These are phyloP conservation scores for Diadegma fenestrale DNA, from an alignment of 2,888 invertebrate genomes.

Conservation along the genomic window DNA sequence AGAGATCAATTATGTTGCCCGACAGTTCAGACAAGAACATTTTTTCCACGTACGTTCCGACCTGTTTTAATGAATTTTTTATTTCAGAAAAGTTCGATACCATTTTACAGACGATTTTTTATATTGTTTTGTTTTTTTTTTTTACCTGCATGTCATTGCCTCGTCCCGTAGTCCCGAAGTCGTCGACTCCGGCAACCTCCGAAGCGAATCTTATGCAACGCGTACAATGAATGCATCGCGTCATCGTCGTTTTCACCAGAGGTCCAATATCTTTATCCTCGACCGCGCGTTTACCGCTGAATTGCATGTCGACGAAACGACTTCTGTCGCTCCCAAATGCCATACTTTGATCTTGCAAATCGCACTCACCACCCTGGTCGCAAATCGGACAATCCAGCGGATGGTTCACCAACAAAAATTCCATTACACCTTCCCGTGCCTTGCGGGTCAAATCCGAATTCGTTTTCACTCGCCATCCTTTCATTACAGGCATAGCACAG, in stretches of 20 bases:
- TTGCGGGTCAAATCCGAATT: constrained; percentile 95
- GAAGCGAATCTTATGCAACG: constrained; percentile 99
- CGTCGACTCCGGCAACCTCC: constrained; percentile 99
- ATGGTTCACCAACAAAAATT: constrained; percentile 99
- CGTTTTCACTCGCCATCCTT: constrained; percentile 99
- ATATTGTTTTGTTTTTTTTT: too few species aligned
- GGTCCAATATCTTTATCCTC: constrained; percentile 99
- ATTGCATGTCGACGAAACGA: constrained; percentile 96
- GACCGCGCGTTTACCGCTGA: constrained; percentile 97
- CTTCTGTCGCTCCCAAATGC: constrained; percentile 98
- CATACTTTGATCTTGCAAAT: constrained; percentile 99
- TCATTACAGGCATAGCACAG: constrained; percentile 99
- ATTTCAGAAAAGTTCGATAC: too few species aligned
- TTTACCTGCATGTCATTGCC: constrained; percentile 97
- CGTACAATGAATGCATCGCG: constrained; percentile 99
- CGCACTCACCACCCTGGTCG: constrained; percentile 98
- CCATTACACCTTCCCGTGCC: constrained; percentile 97
- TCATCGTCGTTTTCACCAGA: constrained; percentile 99
- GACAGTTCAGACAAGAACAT: constrained; percentile 98
- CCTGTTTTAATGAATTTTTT: constrained; percentile 84
- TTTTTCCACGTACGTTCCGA: constrained; percentile 99
- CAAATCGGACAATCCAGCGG: constrained; percentile 99
- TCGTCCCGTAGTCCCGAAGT: constrained; percentile 97
- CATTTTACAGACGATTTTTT: too few species aligned
- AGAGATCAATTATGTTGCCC: constrained; percentile 99